These are phyloP conservation scores for Anser cygnoides DNA, from an alignment of 2,113 vertebrate genomes.

Conservation along the genomic window DNA sequence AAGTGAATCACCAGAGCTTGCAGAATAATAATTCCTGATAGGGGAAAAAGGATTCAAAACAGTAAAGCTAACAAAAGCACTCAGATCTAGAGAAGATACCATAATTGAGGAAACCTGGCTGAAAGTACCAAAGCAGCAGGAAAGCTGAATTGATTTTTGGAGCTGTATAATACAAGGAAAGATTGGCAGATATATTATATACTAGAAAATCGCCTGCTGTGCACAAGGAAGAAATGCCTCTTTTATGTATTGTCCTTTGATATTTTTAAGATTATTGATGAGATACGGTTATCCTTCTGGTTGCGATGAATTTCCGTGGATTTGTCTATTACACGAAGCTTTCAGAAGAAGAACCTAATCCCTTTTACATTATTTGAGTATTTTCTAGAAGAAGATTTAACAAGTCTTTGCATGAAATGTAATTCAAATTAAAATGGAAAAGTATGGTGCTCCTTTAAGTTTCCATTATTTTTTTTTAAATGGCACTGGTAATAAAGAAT, in stretches of 20 bases:
- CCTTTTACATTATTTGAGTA: background rate
- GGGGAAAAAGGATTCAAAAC: slow-evolving; percentile 40
- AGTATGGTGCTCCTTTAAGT: slow-evolving; percentile 10
- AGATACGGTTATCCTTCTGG: slow-evolving; percentile 26
- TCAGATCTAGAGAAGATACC: slow-evolving; percentile 45
- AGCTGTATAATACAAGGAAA: slow-evolving; percentile 50
- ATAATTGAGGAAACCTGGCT: slow-evolving; percentile 43
- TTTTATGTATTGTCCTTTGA: slow-evolving; percentile 33
- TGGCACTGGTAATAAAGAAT: background rate
- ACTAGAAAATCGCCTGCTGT: slow-evolving; percentile 10
- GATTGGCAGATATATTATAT: slow-evolving; percentile 55
- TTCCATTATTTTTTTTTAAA: slow-evolving; percentile 53
- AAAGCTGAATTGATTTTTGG: slow-evolving; percentile 53
- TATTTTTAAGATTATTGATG: slow-evolving; percentile 48
- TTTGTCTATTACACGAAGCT: background rate
- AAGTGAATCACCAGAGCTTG: slow-evolving; percentile 48
- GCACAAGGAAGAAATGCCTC: slow-evolving; percentile 43
- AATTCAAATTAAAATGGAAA: slow-evolving; percentile 53
- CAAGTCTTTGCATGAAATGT: background rate
- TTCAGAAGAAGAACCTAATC: slow-evolving; percentile 48
- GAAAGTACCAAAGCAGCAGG: slow-evolving; percentile 60
- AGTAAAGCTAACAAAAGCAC: slow-evolving; percentile 62
- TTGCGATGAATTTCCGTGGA: slow-evolving; percentile 13
- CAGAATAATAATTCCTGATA: slow-evolving; percentile 54
- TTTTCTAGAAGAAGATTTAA: slow-evolving; percentile 36